A percentile compares a stretch with the other conserved stretches of the same genome.
Conservation (phyloP, 2,888 invertebrate genomes). For the Calameuta pallipes region DNA sequence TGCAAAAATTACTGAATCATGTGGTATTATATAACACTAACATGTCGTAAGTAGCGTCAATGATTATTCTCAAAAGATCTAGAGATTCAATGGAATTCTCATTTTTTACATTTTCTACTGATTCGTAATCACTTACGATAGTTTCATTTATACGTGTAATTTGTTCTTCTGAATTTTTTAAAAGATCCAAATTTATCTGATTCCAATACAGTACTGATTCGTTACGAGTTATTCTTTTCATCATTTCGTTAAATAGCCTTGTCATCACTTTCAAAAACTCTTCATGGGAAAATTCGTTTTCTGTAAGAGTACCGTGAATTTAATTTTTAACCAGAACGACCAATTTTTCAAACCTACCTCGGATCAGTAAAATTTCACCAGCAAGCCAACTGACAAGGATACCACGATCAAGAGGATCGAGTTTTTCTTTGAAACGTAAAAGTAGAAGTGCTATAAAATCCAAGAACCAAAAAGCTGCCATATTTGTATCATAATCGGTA, state of each 20-base stretch:
- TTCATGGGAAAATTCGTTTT: constrained; percentile 33
- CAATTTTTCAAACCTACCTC: constrained; percentile 28
- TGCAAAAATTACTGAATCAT: background rate
- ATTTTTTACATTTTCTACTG: background rate
- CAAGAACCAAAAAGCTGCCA: constrained; percentile 70
- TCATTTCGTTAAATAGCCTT: constrained; percentile 32
- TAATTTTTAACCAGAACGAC: background rate
- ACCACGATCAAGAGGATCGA: constrained; percentile 35
- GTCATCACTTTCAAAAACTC: constrained; percentile 44
- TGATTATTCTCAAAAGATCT: constrained; percentile 35
- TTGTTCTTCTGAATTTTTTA: background rate
- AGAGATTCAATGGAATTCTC: background rate
- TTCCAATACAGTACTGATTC: constrained; percentile 43
- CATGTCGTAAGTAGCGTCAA: constrained; percentile 47
- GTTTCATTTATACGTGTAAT: background rate
- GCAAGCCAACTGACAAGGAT: constrained; percentile 50
- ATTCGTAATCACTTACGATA: background rate
- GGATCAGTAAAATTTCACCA: constrained; percentile 48
- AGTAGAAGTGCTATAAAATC: constrained; percentile 65
- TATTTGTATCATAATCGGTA: constrained; percentile 61
- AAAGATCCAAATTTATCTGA: constrained; percentile 6
- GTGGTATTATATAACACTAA: constrained; percentile 24
- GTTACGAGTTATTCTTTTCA: constrained; percentile 29
- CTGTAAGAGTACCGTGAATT: constrained; percentile 23
- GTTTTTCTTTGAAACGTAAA: constrained; percentile 24